Evolutionary conservation across 2,797 vertebrate species (phyloP).

Genomic region (Argyrosomus regius): DNA sequence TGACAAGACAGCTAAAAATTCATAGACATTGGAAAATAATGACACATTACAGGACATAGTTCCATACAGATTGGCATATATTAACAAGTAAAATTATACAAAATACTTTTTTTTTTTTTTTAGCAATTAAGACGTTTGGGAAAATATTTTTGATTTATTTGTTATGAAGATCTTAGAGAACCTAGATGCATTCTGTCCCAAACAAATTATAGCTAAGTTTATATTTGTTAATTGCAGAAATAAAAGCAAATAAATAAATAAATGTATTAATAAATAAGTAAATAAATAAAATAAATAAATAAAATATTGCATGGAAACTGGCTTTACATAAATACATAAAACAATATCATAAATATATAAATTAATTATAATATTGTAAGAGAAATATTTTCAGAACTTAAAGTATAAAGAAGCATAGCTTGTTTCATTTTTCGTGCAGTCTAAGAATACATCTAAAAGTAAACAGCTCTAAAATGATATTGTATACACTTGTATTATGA

Average conservation of each 20-base stretch:
- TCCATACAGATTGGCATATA: constrained; percentile 85
- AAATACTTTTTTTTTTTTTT: constrained; percentile 83
- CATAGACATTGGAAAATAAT: constrained; percentile 78
- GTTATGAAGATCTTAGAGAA: constrained; percentile 81
- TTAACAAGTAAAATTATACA: constrained; percentile 87
- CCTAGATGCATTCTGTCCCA: constrained; percentile 80
- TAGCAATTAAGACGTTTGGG: constrained; percentile 83
- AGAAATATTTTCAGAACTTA: constrained; percentile 59
- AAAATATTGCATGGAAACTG: constrained; percentile 62
- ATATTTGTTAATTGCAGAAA: constrained; percentile 60
- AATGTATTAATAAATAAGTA: constrained; percentile 43
- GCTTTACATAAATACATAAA: constrained; percentile 68
- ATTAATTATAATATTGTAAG: constrained; percentile 60
- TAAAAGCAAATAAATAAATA: constrained; percentile 53
- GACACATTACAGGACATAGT: constrained; percentile 82
- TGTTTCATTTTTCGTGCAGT: constrained; percentile 84
- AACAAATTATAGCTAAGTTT: constrained; percentile 68
- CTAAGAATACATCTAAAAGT: constrained; percentile 87
- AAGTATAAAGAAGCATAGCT: constrained; percentile 72
- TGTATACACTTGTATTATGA: constrained; percentile 83
- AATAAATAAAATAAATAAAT: constrained; percentile 68
- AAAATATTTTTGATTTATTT: constrained; percentile 86
- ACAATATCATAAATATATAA: constrained; percentile 68
- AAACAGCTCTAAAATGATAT: constrained; percentile 85
- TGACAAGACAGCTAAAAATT: constrained; percentile 79